Evolutionary conservation across 1,140 invertebrate species (phyloP), one percentile per base, ranked within the genome.

Genomic region (Drosophila parabipectinata): DNA sequence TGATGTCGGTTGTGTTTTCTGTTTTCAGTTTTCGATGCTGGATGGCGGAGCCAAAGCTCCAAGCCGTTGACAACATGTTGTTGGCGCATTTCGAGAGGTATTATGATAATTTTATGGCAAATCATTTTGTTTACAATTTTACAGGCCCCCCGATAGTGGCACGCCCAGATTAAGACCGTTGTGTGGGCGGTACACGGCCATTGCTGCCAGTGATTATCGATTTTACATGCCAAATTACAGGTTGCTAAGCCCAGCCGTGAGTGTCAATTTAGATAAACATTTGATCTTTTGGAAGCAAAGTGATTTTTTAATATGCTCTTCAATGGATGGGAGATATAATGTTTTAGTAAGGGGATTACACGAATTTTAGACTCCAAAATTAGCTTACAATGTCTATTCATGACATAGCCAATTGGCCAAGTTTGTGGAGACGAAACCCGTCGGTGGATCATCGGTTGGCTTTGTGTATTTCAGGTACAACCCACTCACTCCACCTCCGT

Each of bases 101-200:
- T 89, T 89, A 83, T 89, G 79, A 77, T 89, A 88, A 88, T 88
- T 88, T 88, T 88, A 88, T 89, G 84, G 83, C 59, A 83, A 88
- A 88, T 88, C 84, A 88, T 89, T 88, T 79, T 89, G 84, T 88
- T 88, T 89, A 88, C 84, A 88, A 82, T 76, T 72, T 76, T 75
- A 78, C 79, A 74, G 80, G 34, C 67, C 69, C 77, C 58, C 62
- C 56, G 69, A 63, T 34, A 14, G 50, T 9, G 68, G 56, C 68
- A 72, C 71, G 71, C 55, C 68, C 69, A 62, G 56, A 61, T 60
- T 67, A 66, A 50, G 52, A 57, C 32, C n/a, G 62, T n/a, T 52
- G 45, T 55, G 62, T 71, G 78, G 78, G 82, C 79, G 82, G 56
- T 41, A 77, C 73, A 77, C 63, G 76, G 79, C 6, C 26, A 88